Evolutionary conservation across 2,113 vertebrate genomes (phyloP).

Genomic region (Bubo scandiacus): DNA sequence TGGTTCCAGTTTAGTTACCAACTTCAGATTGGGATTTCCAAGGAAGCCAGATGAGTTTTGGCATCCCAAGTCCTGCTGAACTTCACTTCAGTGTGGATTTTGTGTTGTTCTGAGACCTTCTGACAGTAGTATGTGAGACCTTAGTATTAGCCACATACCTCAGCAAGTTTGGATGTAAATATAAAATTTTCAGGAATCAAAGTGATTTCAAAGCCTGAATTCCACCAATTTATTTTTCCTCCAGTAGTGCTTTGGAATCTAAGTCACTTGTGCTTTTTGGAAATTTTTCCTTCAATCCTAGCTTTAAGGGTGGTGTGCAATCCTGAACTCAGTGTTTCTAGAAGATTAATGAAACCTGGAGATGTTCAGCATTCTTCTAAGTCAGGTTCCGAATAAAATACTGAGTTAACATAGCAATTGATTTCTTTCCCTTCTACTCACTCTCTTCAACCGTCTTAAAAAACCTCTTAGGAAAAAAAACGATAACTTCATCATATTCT

Average conservation of each 20-base stretch:
- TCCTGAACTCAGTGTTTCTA: neutral
- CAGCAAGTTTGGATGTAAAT: neutral
- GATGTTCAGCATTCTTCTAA: neutral
- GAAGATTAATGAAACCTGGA: neutral
- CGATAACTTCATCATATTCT: neutral
- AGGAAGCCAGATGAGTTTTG: neutral
- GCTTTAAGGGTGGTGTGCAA: neutral
- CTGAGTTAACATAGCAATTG: neutral
- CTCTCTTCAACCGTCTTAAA: neutral
- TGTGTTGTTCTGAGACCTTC: neutral
- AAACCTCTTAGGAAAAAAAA: neutral
- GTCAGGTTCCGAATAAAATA: neutral
- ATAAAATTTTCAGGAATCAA: neutral
- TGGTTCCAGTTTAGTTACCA: neutral
- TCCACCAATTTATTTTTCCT: neutral
- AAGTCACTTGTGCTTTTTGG: neutral
- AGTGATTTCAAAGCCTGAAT: neutral
- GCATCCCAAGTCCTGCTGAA: neutral
- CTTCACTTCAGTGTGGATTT: neutral
- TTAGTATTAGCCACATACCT: fast-evolving
- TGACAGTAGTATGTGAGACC: neutral
- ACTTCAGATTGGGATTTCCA: fast-evolving
- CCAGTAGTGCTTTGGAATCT: neutral
- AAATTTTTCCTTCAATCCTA: neutral
- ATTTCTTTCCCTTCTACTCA: neutral